Evolutionary conservation across 2,797 vertebrate genomes (phyloP).

Genomic region (Scarus forsteni): DNA sequence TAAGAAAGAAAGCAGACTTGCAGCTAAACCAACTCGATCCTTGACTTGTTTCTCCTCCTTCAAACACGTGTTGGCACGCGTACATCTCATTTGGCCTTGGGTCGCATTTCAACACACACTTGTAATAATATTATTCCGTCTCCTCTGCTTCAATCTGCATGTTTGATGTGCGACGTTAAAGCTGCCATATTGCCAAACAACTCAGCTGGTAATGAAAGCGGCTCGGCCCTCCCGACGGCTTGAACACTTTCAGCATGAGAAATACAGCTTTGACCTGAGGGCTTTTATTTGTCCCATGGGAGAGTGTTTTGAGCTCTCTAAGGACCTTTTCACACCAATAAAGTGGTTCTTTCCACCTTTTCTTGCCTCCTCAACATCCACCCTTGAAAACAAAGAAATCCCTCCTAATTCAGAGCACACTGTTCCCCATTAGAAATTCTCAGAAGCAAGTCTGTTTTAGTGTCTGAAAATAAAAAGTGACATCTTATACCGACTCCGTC

Average conservation of each 20-base stretch:
- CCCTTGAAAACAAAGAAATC: slow-evolving; percentile 46
- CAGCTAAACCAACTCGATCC: not conserved
- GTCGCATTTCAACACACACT: slow-evolving; percentile 52
- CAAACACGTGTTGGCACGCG: slow-evolving; percentile 3
- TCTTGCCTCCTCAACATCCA: slow-evolving; percentile 9
- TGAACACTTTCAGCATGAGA: slow-evolving; percentile 66
- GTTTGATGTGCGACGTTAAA: slow-evolving; percentile 64
- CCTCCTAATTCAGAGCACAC: slow-evolving; percentile 42
- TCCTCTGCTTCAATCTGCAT: slow-evolving; percentile 48
- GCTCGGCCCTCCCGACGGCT: slow-evolving; percentile 38
- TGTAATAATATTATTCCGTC: slow-evolving; percentile 55
- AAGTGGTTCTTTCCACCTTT: slow-evolving; percentile 59
- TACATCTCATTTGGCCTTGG: slow-evolving; percentile 29
- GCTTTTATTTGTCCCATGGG: slow-evolving; percentile 67
- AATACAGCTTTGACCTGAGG: slow-evolving; percentile 68
- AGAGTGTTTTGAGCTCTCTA: slow-evolving; percentile 58
- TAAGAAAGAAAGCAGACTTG: not conserved
- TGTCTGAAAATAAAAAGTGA: slow-evolving; percentile 43
- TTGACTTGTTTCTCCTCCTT: not conserved
- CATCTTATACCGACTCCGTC: slow-evolving; percentile 31
- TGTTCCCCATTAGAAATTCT: slow-evolving; percentile 31
- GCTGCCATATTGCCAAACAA: slow-evolving; percentile 54
- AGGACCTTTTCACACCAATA: slow-evolving; percentile 71
- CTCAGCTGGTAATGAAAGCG: slow-evolving; percentile 58
- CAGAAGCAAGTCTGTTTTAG: slow-evolving; percentile 52